Base-by-base conservation (phyloP, 2,797 vertebrate species). In the Chiropotes sagulatus region DNA sequence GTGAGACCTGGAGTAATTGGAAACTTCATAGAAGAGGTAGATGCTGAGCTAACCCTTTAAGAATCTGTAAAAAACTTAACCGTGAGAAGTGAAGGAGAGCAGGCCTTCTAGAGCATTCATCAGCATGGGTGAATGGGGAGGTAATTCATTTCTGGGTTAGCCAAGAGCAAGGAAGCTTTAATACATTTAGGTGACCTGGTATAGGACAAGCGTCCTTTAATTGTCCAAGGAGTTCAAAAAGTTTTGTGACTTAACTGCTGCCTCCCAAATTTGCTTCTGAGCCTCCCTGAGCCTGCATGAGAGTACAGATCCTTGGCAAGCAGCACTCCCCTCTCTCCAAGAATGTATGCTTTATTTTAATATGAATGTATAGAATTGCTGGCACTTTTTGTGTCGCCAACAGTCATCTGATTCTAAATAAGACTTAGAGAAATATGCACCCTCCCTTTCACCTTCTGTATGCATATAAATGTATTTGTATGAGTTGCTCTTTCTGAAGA, bases 71-170 rank as follows among this genome's bases (percentile, higher is more conserved):
- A 84, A n/a, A 84, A 30, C 79, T 39, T 54, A 50, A 36, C 50
- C 3, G 0, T 48, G 73, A 6, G 3, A n/a, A 57, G 13, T 5
- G 7, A 67, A 92, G 80, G 70, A 79, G 7, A 90, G 24, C 24
- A 44, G 52, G 61, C 46, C 48, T 64, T 84, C 41, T 76, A 72
- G 81, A 76, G 54, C 41, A 44, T 52, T 30, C 39, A 64, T 64
- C 48, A 58, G 11, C 7, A 2, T 0, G 1, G n/a, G 13, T 15
- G 33, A 10, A 44, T 0, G 3, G 64, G 73, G 41, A 54, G 24
- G 14, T 33, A n/a, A 39, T 78, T 91, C 19, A 44, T 57, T 89
- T 70, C 78, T 90, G 19, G 46, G 22, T 88, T 57, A 61, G 39
- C 41, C 36, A 48, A 88, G 20, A 57, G 7, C 33, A 87, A 82